Conservation (phyloP, 2,888 invertebrate species). For the Galeopsomyia nigrocyanea region DNA sequence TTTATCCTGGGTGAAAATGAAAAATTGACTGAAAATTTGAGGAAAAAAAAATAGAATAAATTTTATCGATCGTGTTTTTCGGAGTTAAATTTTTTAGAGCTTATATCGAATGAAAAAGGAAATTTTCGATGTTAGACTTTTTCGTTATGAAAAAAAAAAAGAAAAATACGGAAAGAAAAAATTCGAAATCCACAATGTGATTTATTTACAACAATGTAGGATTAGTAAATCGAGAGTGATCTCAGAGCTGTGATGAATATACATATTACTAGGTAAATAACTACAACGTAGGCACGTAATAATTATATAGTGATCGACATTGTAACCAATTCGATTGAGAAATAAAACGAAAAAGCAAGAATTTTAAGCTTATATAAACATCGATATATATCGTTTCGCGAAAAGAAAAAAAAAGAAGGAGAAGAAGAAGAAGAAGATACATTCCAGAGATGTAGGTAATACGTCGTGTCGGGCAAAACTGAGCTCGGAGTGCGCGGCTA, state of each 20-base stretch:
- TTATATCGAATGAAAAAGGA: no score
- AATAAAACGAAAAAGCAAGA: background rate
- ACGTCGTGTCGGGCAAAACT: no score
- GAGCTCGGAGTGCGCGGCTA: no score
- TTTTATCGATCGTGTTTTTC: no score
- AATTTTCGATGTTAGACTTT: no score
- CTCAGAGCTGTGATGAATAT: conserved; percentile 60
- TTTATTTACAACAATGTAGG: conserved; percentile 40
- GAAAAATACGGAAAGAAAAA: no score
- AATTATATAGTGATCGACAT: conserved; percentile 4
- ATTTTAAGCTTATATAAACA: conserved; percentile 21
- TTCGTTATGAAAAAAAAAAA: no score
- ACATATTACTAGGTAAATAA: conserved; percentile 52
- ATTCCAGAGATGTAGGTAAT: conserved; percentile 26
- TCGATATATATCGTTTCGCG: background rate
- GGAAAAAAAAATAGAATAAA: no score
- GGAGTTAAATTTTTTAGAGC: no score
- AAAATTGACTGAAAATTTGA: no score
- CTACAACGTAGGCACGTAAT: conserved; percentile 42
- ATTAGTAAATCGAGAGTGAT: conserved; percentile 53
- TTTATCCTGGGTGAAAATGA: background rate
- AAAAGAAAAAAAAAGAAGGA: background rate
- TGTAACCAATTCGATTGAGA: background rate
- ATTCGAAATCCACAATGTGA: conserved; percentile 22
- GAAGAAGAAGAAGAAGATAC: conserved; percentile 9